Evolutionary conservation across 2,113 vertebrate genomes (phyloP).

Genomic region (Mus spicilegus): DNA sequence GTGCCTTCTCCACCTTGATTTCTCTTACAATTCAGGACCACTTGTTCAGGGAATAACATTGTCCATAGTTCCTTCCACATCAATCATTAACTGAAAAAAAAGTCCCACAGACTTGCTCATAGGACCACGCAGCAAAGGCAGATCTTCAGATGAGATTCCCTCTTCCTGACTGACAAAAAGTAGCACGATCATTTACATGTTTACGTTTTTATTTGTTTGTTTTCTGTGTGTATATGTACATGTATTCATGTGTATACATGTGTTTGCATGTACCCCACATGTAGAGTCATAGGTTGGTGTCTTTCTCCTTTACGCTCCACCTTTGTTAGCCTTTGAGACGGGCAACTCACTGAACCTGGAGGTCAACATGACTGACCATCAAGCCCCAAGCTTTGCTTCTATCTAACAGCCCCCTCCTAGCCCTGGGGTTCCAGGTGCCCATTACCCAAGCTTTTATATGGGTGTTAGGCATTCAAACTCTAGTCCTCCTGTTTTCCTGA

Average conservation of each 20-base stretch:
- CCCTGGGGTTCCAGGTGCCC: not conserved
- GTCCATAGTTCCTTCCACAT: not conserved
- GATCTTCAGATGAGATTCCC: not conserved
- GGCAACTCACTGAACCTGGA: not conserved
- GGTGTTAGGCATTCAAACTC: not conserved
- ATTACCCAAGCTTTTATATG: not conserved
- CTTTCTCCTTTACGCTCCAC: too few relatives aligned
- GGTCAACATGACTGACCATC: not conserved
- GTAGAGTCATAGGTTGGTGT: not conserved
- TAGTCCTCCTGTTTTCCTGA: not conserved
- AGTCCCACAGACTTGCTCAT: not conserved
- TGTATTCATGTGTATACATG: not conserved
- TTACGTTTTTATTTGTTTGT: not conserved
- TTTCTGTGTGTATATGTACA: too few relatives aligned
- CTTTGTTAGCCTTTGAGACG: not conserved
- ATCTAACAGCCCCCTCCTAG: not conserved
- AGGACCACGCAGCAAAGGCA: not conserved
- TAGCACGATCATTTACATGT: not conserved
- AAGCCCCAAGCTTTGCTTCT: not conserved
- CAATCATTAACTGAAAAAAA: too few relatives aligned
- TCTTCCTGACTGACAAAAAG: not conserved
- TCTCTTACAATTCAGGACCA: not conserved
- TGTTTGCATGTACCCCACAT: not conserved
- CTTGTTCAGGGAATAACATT: not conserved
- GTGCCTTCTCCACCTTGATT: not conserved